A percentile compares a stretch with the other conserved stretches of the same genome.
phyloP scores from a whole-genome alignment of 2,113 vertebrate genomes.

The Thoracochromis brauschi region DNA sequence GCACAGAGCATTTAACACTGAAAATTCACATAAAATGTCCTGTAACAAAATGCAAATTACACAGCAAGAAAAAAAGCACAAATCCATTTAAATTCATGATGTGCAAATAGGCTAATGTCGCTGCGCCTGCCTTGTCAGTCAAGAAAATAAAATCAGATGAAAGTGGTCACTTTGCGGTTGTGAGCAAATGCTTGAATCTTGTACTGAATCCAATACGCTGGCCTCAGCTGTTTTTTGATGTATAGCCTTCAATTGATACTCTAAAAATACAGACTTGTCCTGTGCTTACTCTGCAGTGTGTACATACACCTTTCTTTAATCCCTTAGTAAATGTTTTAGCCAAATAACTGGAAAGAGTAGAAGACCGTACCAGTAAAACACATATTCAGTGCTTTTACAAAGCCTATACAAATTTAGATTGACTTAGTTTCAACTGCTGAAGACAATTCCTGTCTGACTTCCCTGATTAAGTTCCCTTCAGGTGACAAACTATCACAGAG shows the following conservation, averaged over 20 bases:
- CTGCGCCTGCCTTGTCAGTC: constrained; percentile 11
- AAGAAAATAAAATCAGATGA: constrained; percentile 28
- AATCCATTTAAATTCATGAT: constrained; percentile 46
- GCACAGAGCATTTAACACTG: background rate
- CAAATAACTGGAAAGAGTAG: background rate
- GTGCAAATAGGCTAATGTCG: constrained; percentile 32
- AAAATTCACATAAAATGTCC: background rate
- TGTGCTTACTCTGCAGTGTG: constrained; percentile 16
- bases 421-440: background rate
- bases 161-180: constrained; percentile 24
- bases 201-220: constrained; percentile 16
- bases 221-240: constrained; percentile 43
- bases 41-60: constrained; percentile 35
- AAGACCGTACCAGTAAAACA: background rate
- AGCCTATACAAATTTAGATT: background rate
- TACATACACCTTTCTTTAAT: background rate
- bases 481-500: background rate
- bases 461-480: background rate
- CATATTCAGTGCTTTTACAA: background rate
- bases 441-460: background rate
- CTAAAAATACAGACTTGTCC: background rate
- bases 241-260: constrained; percentile 2
- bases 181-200: constrained; percentile 7
- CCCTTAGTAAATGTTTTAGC: background rate
- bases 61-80: background rate